phyloP scores from a whole-genome alignment of 2,888 invertebrate species.

The Drosophila falleni region DNA sequence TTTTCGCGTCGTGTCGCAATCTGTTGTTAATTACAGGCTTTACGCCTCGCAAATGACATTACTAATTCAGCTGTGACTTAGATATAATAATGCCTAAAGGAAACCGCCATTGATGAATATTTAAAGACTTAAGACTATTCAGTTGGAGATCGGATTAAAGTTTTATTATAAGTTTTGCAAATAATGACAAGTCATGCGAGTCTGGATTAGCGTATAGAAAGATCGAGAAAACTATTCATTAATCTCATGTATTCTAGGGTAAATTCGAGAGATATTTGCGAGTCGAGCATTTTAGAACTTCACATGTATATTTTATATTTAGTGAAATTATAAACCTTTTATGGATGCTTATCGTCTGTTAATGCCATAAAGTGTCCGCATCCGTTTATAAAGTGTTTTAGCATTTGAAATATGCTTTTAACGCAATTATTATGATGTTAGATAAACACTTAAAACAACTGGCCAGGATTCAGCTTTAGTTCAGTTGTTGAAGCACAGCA shows the following conservation, averaged over 20 bases:
- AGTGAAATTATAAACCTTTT: slow-evolving; percentile 3
- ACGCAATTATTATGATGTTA: slow-evolving; percentile 41
- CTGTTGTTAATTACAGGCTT: slow-evolving; percentile 47
- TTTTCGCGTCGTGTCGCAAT: slow-evolving; percentile 28
- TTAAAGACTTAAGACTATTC: slow-evolving; percentile 2
- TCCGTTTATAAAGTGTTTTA: slow-evolving; percentile 22
- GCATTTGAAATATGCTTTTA: slow-evolving; percentile 49
- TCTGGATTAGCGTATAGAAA: neutral
- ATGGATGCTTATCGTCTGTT: slow-evolving; percentile 30
- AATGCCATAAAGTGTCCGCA: slow-evolving; percentile 15
- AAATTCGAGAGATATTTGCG: neutral
- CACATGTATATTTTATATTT: neutral
- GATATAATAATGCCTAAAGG: neutral
- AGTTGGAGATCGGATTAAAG: neutral
- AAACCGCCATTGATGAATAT: neutral
- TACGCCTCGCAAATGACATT: slow-evolving; percentile 17
- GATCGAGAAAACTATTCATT: neutral
- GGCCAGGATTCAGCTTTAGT: neutral
- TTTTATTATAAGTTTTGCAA: neutral
- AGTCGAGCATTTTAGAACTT: neutral
- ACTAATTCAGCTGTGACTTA: slow-evolving; percentile 21
- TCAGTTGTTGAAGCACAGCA: slow-evolving; percentile 25
- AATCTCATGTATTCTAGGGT: neutral
- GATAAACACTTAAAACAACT: slow-evolving; percentile 36
- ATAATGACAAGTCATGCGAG: neutral